Conservation (phyloP, 2,113 vertebrate species). For the Poecilia latipinna region DNA sequence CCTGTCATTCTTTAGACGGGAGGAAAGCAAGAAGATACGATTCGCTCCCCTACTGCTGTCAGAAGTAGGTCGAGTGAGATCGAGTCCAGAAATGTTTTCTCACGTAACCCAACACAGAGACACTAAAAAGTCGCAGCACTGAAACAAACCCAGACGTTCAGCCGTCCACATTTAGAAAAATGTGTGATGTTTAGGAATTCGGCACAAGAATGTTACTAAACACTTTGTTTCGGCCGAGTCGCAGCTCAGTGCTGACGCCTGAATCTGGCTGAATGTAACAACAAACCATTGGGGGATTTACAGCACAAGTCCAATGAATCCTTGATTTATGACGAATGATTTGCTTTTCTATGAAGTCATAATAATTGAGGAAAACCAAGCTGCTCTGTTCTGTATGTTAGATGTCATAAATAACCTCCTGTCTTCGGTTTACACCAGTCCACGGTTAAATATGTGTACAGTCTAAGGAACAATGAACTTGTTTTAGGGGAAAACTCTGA, state of each 20-base stretch:
- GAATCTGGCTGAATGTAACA: neutral
- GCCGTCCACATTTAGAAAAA: neutral
- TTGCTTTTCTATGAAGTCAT: no score
- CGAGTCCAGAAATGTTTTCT: constrained; percentile 5
- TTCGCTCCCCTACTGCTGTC: constrained; percentile 11
- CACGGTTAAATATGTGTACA: neutral
- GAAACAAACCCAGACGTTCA: neutral
- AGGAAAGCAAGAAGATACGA: constrained; percentile 67
- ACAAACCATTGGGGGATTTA: neutral
- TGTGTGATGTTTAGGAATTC: neutral
- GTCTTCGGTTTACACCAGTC: neutral
- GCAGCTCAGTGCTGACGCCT: neutral
- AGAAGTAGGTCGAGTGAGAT: constrained; percentile 59
- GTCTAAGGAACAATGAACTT: neutral
- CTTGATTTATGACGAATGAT: neutral
- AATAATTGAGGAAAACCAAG: no score
- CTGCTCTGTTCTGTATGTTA: neutral
- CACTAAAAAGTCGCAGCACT: constrained; percentile 9
- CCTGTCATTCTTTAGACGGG: constrained; percentile 63
- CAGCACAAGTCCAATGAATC: neutral
- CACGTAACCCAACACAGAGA: constrained; percentile 20
- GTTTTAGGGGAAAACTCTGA: neutral
- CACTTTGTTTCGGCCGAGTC: neutral
- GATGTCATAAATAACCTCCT: neutral
- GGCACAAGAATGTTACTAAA: neutral